Evolutionary conservation across 2,113 vertebrate genomes (phyloP).

Genomic region (Panthera uncia): DNA sequence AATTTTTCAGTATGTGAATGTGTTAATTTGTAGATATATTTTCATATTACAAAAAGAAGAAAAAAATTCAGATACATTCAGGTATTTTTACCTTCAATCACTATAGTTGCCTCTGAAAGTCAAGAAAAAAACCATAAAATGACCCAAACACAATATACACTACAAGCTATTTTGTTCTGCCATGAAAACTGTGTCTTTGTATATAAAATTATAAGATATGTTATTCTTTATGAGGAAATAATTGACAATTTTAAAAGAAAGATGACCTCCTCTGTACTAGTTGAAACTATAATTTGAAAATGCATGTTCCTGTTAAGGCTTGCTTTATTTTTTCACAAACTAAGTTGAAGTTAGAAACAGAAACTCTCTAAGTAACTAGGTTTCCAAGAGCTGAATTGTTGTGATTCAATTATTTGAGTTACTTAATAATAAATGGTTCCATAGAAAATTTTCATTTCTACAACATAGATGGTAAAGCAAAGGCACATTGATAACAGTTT

Average conservation of each 20-base stretch:
- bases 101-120: background rate
- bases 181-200: background rate
- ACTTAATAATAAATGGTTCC: slow-evolving; percentile 34
- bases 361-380: background rate
- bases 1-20: background rate
- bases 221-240: background rate
- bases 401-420: slow-evolving; percentile 41
- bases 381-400: slow-evolving; percentile 1
- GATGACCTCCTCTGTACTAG: background rate
- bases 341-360: slow-evolving; percentile 29
- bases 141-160: background rate
- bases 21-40: background rate
- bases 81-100: background rate
- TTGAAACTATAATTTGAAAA: background rate
- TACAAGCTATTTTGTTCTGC: background rate
- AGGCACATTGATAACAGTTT: slow-evolving; percentile 16
- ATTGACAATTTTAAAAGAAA: background rate
- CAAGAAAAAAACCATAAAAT: background rate
- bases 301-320: background rate
- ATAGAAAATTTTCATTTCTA: slow-evolving; percentile 29
- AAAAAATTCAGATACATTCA: background rate
- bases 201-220: background rate
- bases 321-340: background rate
- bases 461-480: background rate
- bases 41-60: background rate